phyloP scores from a whole-genome alignment of 2,113 vertebrate species.

The Mormyrus iriodes region DNA sequence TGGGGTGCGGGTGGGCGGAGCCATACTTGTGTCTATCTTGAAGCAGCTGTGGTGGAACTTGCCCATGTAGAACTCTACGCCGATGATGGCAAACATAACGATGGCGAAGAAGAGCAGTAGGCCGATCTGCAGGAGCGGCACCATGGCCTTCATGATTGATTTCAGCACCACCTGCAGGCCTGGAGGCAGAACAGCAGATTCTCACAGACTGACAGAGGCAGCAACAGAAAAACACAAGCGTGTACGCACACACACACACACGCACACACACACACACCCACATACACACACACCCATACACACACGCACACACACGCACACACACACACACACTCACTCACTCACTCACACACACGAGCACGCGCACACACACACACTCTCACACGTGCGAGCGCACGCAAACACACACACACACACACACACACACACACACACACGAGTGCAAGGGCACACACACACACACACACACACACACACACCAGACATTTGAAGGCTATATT shows the following conservation, averaged over 20 bases:
- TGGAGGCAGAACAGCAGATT: slow-evolving; percentile 36
- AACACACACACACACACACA: too few relatives aligned
- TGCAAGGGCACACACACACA: neutral
- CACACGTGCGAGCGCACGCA: too few relatives aligned
- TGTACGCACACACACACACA: too few relatives aligned
- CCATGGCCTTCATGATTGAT: slow-evolving; percentile 99
- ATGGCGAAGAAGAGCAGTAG: slow-evolving; percentile 96
- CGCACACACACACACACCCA: neutral
- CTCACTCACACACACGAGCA: too few relatives aligned
- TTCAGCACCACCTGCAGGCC: slow-evolving; percentile 96
- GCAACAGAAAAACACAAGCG: too few relatives aligned
- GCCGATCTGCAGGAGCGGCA: slow-evolving; percentile 91
- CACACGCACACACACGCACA: neutral
- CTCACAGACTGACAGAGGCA: neutral
- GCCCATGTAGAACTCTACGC: slow-evolving; percentile 97
- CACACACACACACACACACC: neutral
- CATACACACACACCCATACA: neutral
- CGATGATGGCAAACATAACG: slow-evolving; percentile 98
- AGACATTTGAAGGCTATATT: neutral
- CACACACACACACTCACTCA: neutral
- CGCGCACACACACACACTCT: neutral
- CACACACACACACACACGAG: neutral
- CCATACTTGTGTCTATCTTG: slow-evolving; percentile 70
- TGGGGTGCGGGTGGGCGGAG: neutral
- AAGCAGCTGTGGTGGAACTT: slow-evolving; percentile 94